Conservation (phyloP, 2,113 vertebrate species). For the Ciconia maguari region DNA sequence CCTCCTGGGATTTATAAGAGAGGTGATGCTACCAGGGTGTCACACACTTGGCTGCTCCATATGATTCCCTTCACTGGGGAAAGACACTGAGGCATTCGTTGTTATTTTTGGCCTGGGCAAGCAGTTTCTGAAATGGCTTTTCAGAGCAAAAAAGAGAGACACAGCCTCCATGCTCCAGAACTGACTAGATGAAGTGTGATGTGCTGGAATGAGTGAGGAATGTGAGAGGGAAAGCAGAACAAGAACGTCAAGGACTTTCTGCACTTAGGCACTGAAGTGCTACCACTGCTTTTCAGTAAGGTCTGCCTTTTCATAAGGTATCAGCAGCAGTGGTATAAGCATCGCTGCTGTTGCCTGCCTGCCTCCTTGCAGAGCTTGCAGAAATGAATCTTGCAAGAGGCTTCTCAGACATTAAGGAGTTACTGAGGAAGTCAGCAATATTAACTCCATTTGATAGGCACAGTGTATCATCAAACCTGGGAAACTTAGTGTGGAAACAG, state of each 20-base stretch:
- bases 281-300: neutral
- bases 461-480: neutral
- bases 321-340: neutral
- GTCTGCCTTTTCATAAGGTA: neutral
- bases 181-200: neutral
- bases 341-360: fast-evolving
- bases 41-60: neutral
- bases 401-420: neutral
- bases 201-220: neutral
- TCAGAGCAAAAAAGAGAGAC: neutral
- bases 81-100: neutral
- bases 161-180: fast-evolving
- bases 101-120: neutral
- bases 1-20: neutral
- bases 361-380: neutral
- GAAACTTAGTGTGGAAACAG: neutral
- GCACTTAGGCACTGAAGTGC: neutral
- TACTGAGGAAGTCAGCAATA: neutral
- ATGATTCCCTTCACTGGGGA: neutral
- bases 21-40: neutral
- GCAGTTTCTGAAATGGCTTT: neutral
- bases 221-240: neutral
- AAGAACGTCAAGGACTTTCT: neutral
- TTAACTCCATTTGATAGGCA: neutral
- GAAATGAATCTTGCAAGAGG: neutral